A percentile compares a stretch with the other conserved stretches of the same genome.
phyloP scores from a whole-genome alignment of 2,888 invertebrate genomes.

The Drosophila picticornis region DNA sequence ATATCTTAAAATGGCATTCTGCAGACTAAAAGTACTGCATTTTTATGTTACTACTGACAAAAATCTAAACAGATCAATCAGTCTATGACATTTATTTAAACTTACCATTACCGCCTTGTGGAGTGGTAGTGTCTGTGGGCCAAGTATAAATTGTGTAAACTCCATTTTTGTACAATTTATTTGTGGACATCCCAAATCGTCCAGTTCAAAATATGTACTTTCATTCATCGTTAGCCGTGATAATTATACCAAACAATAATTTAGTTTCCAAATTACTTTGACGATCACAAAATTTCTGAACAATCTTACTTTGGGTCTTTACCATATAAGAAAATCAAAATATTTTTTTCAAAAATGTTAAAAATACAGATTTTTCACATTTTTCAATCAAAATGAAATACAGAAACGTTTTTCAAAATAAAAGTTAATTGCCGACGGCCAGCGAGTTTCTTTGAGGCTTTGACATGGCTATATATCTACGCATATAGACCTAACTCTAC shows the following conservation, averaged over 20 bases:
- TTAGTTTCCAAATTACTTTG: background rate
- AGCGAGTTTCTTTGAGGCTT: background rate
- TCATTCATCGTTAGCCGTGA: constrained; percentile 6
- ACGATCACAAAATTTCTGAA: constrained; percentile 1
- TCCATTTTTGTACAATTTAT: constrained; percentile 88
- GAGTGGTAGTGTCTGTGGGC: constrained; percentile 88
- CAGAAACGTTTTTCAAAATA: background rate
- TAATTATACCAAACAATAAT: background rate
- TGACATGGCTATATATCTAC: background rate
- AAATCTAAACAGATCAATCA: background rate
- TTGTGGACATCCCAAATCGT: constrained; percentile 46
- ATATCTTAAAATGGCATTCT: background rate
- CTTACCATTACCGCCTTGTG: constrained; percentile 86
- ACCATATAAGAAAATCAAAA: too few relatives aligned
- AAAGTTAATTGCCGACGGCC: too few relatives aligned
- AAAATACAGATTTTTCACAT: background rate
- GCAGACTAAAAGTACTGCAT: background rate
- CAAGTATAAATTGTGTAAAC: constrained; percentile 87
- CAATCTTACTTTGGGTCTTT: background rate
- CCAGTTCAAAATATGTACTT: constrained; percentile 10
- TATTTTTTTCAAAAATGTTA: too few relatives aligned
- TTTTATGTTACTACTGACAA: background rate
- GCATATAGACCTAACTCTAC: too few relatives aligned
- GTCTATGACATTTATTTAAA: constrained; percentile 3
- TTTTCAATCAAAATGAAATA: background rate